Percentiles rank a stretch among this genome's conserved stretches.
phyloP scores from a whole-genome alignment of 2,888 invertebrate genomes.

The Tanypteryx hageni region DNA sequence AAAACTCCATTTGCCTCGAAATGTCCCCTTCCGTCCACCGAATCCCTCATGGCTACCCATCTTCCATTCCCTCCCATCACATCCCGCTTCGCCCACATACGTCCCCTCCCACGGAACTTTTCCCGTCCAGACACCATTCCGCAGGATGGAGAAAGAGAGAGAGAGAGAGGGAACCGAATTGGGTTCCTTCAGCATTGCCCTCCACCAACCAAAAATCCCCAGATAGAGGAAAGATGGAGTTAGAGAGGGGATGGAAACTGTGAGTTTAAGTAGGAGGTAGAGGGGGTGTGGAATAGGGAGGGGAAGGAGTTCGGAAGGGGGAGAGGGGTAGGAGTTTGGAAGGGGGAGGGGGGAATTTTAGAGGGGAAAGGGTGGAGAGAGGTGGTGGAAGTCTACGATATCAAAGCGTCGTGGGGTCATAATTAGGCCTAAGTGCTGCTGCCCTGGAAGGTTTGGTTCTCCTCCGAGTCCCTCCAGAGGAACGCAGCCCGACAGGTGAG shows the following conservation, averaged over 20 bases:
- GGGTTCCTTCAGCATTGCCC: slow-evolving; percentile 14
- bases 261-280: neutral
- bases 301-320: neutral
- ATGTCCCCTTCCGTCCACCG: slow-evolving; percentile 40
- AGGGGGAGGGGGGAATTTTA: neutral
- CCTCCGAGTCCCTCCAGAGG: neutral
- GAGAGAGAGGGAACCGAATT: slow-evolving; percentile 32
- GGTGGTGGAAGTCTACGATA: slow-evolving; percentile 13
- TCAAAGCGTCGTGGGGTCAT: slow-evolving; percentile 60
- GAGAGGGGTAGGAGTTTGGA: neutral
- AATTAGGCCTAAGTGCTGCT: slow-evolving; percentile 63
- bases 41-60: slow-evolving; percentile 18
- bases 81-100: neutral
- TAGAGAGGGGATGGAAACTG: neutral
- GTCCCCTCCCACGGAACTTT: neutral
- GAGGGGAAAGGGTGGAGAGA: neutral
- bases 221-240: neutral
- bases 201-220: slow-evolving; percentile 26
- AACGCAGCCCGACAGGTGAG: slow-evolving; percentile 55
- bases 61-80: neutral
- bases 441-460: slow-evolving; percentile 32
- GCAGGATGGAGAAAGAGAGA: slow-evolving; percentile 15
- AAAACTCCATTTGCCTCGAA: slow-evolving; percentile 58
- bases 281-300: slow-evolving; percentile 12
- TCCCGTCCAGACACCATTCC: slow-evolving; percentile 42